Percentiles rank a stretch among this genome's conserved stretches.
These are phyloP conservation scores for Ligdia adustata DNA, from an alignment of 2,888 invertebrate genomes.

Conservation along the genomic window DNA sequence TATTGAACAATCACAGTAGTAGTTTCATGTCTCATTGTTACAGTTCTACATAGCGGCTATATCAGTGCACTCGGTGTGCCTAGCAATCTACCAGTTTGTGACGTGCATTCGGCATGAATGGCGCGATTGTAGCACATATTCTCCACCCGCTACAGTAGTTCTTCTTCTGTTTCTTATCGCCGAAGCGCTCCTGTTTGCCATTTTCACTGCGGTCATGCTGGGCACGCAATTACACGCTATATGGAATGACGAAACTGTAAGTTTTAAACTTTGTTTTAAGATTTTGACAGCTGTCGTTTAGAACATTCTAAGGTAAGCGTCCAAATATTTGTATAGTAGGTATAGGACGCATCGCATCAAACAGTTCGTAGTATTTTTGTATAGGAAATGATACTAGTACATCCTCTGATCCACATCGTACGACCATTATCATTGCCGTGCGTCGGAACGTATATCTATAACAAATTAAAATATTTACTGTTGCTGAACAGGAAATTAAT, in stretches of 20 bases:
- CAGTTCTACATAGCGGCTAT: slow-evolving; percentile 99
- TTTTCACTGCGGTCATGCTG: slow-evolving; percentile 99
- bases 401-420: too few species aligned
- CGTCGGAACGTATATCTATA: too few species aligned
- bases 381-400: too few species aligned
- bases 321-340: too few species aligned
- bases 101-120: slow-evolving; percentile 97
- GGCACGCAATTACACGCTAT: slow-evolving; percentile 98
- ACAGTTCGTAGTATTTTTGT: too few species aligned
- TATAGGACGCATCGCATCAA: too few species aligned
- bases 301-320: too few species aligned
- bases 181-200: slow-evolving; percentile 97
- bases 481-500: too few species aligned
- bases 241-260: slow-evolving; percentile 98
- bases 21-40: slow-evolving; percentile 37
- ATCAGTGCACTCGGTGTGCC: slow-evolving; percentile 95
- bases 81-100: slow-evolving; percentile 97
- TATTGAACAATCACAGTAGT: background rate
- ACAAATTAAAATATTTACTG: too few species aligned
- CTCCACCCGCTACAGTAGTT: slow-evolving; percentile 98
- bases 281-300: too few species aligned
- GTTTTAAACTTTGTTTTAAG: too few species aligned
- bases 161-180: slow-evolving; percentile 95
- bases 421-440: too few species aligned
- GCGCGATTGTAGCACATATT: slow-evolving; percentile 96